phyloP scores from a whole-genome alignment of 2,113 vertebrate genomes.

The Thalassarche chlororhynchos region DNA sequence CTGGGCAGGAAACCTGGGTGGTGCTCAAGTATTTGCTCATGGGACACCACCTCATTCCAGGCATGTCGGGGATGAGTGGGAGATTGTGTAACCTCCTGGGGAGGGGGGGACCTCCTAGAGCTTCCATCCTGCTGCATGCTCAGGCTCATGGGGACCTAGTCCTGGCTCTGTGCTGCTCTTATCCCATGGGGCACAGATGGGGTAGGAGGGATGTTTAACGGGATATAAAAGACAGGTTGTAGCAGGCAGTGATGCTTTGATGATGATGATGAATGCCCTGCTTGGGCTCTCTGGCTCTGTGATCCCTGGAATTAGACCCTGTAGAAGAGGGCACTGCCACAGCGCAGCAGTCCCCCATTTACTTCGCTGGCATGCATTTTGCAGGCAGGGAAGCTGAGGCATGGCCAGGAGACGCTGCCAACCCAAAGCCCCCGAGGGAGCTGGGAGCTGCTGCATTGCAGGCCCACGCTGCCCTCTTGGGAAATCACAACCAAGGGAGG shows the following conservation, averaged over 20 bases:
- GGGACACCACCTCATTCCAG: slow-evolving; percentile 69
- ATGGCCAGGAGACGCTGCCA: not conserved
- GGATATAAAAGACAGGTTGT: not conserved
- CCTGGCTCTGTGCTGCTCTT: not conserved
- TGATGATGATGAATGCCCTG: not conserved
- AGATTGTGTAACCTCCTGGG: slow-evolving; percentile 41
- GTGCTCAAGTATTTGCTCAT: slow-evolving; percentile 57
- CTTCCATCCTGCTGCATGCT: not conserved
- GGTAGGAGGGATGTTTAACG: not conserved
- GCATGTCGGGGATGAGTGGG: slow-evolving; percentile 26
- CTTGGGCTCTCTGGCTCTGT: not conserved
- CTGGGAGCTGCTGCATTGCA: not conserved
- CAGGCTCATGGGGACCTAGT: not conserved
- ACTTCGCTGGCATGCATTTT: not conserved
- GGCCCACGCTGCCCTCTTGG: not conserved
- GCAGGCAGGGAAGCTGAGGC: not conserved
- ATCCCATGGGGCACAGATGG: not conserved
- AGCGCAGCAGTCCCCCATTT: fast-evolving
- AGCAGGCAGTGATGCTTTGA: not conserved
- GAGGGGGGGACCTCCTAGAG: not conserved
- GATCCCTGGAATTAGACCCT: not conserved
- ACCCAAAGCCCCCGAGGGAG: not conserved
- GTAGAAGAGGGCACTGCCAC: not conserved
- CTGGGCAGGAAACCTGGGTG: slow-evolving; percentile 54
- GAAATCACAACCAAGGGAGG: not conserved